Evolutionary conservation across 2,797 vertebrate genomes (phyloP).

Genomic region (Anguilla megastoma): DNA sequence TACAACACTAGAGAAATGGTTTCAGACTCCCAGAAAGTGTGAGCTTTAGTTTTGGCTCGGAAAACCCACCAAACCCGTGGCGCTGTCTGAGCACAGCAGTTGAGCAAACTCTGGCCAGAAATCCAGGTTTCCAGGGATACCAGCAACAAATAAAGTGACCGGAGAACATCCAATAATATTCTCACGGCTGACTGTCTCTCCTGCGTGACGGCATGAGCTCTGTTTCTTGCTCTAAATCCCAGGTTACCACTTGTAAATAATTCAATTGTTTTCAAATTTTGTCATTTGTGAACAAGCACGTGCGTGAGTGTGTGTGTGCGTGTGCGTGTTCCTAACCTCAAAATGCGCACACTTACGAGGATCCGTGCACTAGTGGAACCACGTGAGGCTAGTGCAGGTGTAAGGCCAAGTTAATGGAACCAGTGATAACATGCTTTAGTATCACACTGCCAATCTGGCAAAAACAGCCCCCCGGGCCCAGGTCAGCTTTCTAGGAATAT

Average conservation of each 20-base stretch:
- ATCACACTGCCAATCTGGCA: slow-evolving; percentile 27
- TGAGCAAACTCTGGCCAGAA: slow-evolving; percentile 1
- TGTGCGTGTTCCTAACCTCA: not conserved
- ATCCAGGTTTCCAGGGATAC: slow-evolving; percentile 4
- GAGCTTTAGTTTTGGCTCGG: not conserved
- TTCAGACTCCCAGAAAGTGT: not conserved
- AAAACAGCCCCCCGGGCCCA: not conserved
- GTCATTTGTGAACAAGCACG: not conserved
- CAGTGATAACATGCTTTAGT: slow-evolving; percentile 48
- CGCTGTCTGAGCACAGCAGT: not conserved
- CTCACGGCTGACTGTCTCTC: not conserved
- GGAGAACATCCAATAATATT: not conserved
- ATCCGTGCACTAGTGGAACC: not conserved
- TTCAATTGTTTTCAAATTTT: not conserved
- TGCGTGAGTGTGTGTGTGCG: not conserved
- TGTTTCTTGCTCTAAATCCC: not conserved
- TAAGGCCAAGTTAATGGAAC: slow-evolving; percentile 32
- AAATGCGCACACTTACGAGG: not conserved
- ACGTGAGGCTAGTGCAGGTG: not conserved
- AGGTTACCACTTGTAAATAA: not conserved
- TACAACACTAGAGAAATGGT: not conserved
- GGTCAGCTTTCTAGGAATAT: not conserved
- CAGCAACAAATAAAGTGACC: not conserved
- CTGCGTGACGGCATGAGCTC: not conserved
- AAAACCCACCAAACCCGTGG: not conserved